Evolutionary conservation across 2,888 invertebrate genomes (phyloP).

Genomic region (Pristionchus fissidentatus): DNA sequence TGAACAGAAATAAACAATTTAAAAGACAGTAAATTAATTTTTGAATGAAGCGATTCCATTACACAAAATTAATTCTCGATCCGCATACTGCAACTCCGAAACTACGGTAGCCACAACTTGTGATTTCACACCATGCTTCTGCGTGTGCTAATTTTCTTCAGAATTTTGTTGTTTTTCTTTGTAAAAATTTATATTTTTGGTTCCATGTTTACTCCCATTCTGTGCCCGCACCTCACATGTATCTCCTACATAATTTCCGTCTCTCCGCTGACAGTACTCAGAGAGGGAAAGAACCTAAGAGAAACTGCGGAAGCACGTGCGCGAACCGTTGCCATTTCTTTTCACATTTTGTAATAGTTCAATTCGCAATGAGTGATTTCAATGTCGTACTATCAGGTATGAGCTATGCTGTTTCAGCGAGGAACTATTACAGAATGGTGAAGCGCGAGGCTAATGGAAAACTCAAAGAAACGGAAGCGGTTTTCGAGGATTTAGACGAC

Average conservation of each 20-base stretch:
- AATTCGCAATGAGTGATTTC: not conserved
- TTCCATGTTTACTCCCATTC: too few relatives aligned
- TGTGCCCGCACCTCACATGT: too few relatives aligned
- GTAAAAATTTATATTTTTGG: too few relatives aligned
- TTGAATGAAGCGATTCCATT: not conserved
- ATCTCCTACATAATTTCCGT: too few relatives aligned
- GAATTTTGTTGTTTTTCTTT: not conserved
- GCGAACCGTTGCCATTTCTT: not conserved
- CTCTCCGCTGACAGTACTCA: too few relatives aligned
- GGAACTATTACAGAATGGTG: constrained; percentile 4
- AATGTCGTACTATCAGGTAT: not conserved
- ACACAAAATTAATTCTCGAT: constrained; percentile 42
- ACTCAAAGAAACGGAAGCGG: not conserved
- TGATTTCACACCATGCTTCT: not conserved
- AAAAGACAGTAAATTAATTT: not conserved
- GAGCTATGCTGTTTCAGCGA: not conserved
- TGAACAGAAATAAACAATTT: not conserved
- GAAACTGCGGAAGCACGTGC: too few relatives aligned
- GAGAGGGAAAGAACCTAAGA: too few relatives aligned
- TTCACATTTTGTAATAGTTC: not conserved
- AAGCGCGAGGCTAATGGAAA: constrained; percentile 9
- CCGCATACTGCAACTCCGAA: not conserved
- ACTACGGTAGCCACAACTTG: not conserved
- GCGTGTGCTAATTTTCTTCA: not conserved
- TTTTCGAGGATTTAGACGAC: constrained; percentile 39